A percentile compares a stretch with the other conserved stretches of the same genome.
These are phyloP conservation scores for Petrocephalus zakoni DNA, from an alignment of 2,113 vertebrate species.

Conservation along the genomic window DNA sequence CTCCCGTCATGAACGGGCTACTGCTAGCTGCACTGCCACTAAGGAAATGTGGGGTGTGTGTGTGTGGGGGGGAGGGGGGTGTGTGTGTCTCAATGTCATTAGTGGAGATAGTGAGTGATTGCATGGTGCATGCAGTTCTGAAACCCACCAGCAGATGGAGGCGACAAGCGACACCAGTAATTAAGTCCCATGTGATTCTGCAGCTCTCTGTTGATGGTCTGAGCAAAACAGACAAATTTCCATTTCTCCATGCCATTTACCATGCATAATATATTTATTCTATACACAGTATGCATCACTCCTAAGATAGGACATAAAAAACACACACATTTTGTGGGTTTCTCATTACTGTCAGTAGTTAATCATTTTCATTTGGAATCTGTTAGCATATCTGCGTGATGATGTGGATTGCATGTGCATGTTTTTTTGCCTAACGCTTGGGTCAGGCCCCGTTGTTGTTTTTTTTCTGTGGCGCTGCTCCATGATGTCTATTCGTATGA, in stretches of 20 bases:
- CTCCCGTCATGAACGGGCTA: background rate
- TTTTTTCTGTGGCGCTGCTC: background rate
- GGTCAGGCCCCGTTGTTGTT: background rate
- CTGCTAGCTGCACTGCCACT: background rate
- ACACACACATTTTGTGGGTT: background rate
- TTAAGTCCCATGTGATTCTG: background rate
- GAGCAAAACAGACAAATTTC: background rate
- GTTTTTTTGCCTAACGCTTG: background rate
- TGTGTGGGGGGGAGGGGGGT: slow-evolving; percentile 41
- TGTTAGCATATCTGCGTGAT: background rate
- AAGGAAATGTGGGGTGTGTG: background rate
- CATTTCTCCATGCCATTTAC: background rate
- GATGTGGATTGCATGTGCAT: background rate
- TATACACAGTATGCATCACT: background rate
- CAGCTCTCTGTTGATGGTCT: background rate
- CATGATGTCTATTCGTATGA: background rate
- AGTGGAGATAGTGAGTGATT: background rate
- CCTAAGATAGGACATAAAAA: background rate
- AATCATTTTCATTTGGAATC: slow-evolving; percentile 3
- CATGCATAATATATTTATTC: slow-evolving; percentile 10
- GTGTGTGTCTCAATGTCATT: slow-evolving; percentile 47
- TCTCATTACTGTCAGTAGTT: background rate
- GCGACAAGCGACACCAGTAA: slow-evolving; percentile 26
- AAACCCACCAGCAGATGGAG: slow-evolving; percentile 55
- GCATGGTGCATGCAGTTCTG: slow-evolving; percentile 34